phyloP scores from a whole-genome alignment of 2,797 vertebrate genomes.

The Ctenochaetus hawaiiensis region DNA sequence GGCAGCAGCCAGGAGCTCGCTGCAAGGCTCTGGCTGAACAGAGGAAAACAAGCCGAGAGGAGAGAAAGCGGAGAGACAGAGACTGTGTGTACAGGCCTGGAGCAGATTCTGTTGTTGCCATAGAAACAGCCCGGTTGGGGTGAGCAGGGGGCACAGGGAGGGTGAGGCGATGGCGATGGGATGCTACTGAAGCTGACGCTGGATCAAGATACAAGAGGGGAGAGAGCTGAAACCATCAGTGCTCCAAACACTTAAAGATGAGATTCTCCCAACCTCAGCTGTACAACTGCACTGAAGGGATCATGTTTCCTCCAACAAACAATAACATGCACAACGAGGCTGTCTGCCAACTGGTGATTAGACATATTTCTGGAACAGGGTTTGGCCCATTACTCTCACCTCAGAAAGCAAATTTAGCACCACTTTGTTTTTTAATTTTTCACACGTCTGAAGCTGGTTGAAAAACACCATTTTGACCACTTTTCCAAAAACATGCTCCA shows the following conservation, averaged over 20 bases:
- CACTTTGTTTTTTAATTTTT: not conserved
- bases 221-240: constrained; percentile 2
- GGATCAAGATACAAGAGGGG: constrained; percentile 33
- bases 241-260: not conserved
- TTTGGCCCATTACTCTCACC: not conserved
- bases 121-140: constrained; percentile 79
- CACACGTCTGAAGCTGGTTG: not conserved
- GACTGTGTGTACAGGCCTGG: constrained; percentile 58
- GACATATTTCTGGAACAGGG: not conserved
- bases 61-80: constrained; percentile 60
- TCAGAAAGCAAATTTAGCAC: not conserved
- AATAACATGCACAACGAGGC: not conserved
- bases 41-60: constrained; percentile 63
- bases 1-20: constrained; percentile 50
- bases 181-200: constrained; percentile 66
- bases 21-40: constrained; percentile 46
- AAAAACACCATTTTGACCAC: not conserved
- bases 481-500: not conserved
- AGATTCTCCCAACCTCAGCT: constrained; percentile 19
- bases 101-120: constrained; percentile 82
- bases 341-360: not conserved
- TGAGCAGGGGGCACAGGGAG: constrained; percentile 63
- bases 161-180: constrained; percentile 64
- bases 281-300: not conserved
- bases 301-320: not conserved